phyloP scores from a whole-genome alignment of 2,888 invertebrate species.

The Dioctria linearis region DNA sequence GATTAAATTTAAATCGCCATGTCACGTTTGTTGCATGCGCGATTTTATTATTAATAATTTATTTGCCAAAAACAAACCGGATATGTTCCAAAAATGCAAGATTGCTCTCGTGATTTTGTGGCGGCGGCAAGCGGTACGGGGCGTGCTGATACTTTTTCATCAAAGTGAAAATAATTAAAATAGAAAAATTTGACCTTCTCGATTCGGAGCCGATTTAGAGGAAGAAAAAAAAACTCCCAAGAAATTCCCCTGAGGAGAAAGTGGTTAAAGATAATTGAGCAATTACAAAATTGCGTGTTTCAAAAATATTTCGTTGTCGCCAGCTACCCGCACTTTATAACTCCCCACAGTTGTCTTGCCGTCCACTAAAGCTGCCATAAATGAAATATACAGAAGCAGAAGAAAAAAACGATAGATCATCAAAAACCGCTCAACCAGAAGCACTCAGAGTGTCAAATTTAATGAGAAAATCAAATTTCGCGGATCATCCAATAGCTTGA shows the following conservation, averaged over 20 bases:
- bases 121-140: no score
- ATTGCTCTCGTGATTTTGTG: background rate
- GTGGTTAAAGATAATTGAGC: slow-evolving; percentile 29
- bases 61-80: background rate
- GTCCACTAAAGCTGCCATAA: background rate
- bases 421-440: slow-evolving; percentile 50
- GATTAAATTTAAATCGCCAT: background rate
- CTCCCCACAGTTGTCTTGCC: background rate
- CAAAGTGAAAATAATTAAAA: background rate
- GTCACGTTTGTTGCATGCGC: background rate
- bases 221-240: background rate
- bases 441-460: slow-evolving; percentile 36
- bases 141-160: no score
- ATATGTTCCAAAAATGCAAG: background rate
- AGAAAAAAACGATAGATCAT: slow-evolving; percentile 29
- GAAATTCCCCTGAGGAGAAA: background rate
- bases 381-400: background rate
- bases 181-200: background rate
- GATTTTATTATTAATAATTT: background rate
- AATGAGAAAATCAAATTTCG: slow-evolving; percentile 47
- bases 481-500: slow-evolving; percentile 33
- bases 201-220: background rate
- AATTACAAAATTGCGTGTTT: slow-evolving; percentile 34
- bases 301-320: slow-evolving; percentile 16
- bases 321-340: background rate